phyloP scores from a whole-genome alignment of 2,888 invertebrate species.

The Anthrax anthrax region DNA sequence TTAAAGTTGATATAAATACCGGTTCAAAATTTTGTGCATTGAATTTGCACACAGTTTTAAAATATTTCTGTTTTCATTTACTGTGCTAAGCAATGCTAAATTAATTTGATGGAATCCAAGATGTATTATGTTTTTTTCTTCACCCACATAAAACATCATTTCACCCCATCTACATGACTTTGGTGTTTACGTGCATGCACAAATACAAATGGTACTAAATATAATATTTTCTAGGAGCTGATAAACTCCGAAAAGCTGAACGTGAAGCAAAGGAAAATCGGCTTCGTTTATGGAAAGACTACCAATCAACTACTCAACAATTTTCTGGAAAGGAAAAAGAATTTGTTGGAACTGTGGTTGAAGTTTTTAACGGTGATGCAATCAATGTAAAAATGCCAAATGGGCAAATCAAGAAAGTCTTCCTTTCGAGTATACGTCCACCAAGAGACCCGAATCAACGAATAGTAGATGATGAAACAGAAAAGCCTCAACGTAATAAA shows the following conservation, averaged over 20 bases:
- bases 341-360: conserved; percentile 67
- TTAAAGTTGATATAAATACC: conserved; percentile 9
- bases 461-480: conserved; percentile 51
- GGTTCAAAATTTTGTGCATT: conserved; percentile 5
- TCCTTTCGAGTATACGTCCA: conserved; percentile 88
- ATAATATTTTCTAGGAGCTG: conserved; percentile 42
- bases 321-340: conserved; percentile 68
- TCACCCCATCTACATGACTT: conserved; percentile 30
- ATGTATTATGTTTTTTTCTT: conserved; percentile 20
- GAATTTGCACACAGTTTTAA: conserved; percentile 6
- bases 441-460: conserved; percentile 56
- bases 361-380: conserved; percentile 90
- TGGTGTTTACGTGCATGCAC: background rate
- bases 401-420: conserved; percentile 75
- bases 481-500: conserved; percentile 51
- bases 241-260: conserved; percentile 72
- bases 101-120: conserved; percentile 21
- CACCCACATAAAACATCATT: conserved; percentile 24
- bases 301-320: conserved; percentile 56
- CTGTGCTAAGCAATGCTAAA: conserved; percentile 12
- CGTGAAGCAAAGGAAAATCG: conserved; percentile 75
- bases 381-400: conserved; percentile 69
- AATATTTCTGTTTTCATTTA: conserved; percentile 1
- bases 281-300: conserved; percentile 83
- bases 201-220: conserved; percentile 17